Percentiles rank a stretch among this genome's conserved stretches.
phyloP scores from a whole-genome alignment of 1,140 invertebrate species.

The Bombus confusus region DNA sequence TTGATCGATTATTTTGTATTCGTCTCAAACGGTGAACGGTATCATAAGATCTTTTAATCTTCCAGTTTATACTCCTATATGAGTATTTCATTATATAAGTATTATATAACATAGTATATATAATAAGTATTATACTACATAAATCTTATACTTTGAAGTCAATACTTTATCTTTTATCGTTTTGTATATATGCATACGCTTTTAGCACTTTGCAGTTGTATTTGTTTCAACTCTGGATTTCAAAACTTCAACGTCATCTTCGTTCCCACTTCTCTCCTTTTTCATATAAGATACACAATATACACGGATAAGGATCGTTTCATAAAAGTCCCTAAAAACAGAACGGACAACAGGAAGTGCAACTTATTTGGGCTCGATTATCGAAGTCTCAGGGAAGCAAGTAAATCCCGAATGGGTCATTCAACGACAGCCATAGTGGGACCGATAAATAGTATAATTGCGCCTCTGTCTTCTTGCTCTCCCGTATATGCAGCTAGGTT shows the following conservation, averaged over 20 bases:
- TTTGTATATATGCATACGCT: not conserved
- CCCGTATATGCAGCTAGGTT: conserved; percentile 23
- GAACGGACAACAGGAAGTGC: not conserved
- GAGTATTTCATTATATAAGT: no score
- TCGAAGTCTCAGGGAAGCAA: not conserved
- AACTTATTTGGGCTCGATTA: not conserved
- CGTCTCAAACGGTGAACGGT: no score
- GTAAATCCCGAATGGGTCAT: not conserved
- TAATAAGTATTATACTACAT: no score
- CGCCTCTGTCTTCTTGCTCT: not conserved
- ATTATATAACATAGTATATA: no score
- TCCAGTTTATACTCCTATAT: no score
- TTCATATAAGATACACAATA: not conserved
- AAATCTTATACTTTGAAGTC: not conserved
- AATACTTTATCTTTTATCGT: not conserved
- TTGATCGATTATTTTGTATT: no score
- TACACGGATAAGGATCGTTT: not conserved
- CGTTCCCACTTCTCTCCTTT: not conserved
- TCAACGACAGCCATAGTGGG: not conserved
- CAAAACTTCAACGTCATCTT: not conserved
- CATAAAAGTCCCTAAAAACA: not conserved
- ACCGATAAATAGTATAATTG: conserved; percentile 52
- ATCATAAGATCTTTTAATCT: no score
- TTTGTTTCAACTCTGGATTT: not conserved
- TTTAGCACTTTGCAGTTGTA: no score